Evolutionary conservation across 1,140 invertebrate genomes (phyloP), one percentile per base, ranked within the genome.

Genomic region (Drosophila ercepeae): DNA sequence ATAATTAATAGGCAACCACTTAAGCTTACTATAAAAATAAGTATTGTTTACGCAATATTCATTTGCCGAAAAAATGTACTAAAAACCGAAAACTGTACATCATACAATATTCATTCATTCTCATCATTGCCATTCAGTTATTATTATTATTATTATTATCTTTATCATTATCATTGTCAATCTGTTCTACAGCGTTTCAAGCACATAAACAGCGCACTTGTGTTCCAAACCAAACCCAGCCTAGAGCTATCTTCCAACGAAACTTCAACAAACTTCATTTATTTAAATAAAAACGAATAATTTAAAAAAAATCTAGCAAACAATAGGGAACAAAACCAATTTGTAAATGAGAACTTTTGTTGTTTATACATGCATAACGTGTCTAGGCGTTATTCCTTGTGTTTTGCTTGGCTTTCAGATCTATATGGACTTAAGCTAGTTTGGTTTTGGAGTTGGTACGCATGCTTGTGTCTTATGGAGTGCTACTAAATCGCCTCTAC

Each of bases 1-100:
- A 84, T 86, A 86, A 79, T 86, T 86, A 84, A 68, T 86, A 83
- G 79, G 79, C 79, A 83, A 83, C 79, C 79, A 84, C 79, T 83
- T 86, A 83, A 76, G 81, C 67, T 64, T 79, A 86, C 58, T 81
- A 78, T 72, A 84, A 75, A 84, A 84, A 84, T 73, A 79, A 73
- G 68, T 86, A 73, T 61, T 68, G 57, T 76, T 69, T 72, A 58
- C 25, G 71, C 65, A 75, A 75, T 48, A 23, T 84, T 55, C 39
- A 63, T 39, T 75, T 76, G 81, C 75, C 58, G n/a, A 72, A 44
- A 71, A 61, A 76, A 69, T 76, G 63, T 79, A 76, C 75, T 86
- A 70, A 74, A 77, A 86, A 86, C 63, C 68, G 41, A 69, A 88
- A 88, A 71, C 76, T 86, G 82, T 88, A 81, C 81, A 84, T 72